These are phyloP conservation scores for Cephus nigrinus DNA, from an alignment of 2,888 invertebrate species.

Conservation along the genomic window DNA sequence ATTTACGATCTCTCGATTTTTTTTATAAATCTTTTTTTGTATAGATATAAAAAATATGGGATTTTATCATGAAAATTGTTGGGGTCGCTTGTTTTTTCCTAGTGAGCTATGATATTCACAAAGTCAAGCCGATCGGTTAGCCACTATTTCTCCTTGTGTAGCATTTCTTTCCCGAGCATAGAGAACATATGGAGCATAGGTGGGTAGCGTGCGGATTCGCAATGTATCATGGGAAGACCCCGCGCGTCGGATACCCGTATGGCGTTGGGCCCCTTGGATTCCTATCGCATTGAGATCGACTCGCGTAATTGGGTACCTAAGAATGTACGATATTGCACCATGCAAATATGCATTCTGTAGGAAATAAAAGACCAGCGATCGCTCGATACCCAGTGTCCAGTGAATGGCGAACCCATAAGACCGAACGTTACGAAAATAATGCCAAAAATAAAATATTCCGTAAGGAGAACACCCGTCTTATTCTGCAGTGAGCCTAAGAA, in stretches of 20 bases:
- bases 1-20: too few relatives aligned
- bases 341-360: slow-evolving; percentile 60
- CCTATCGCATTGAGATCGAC: slow-evolving; percentile 60
- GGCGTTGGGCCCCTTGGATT: slow-evolving; percentile 36
- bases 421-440: too few relatives aligned
- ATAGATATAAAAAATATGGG: too few relatives aligned
- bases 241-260: slow-evolving; percentile 39
- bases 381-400: not conserved
- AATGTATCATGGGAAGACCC: slow-evolving; percentile 55
- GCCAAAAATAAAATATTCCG: too few relatives aligned
- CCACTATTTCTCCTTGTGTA: not conserved
- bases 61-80: too few relatives aligned
- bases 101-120: too few relatives aligned
- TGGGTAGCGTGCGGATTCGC: slow-evolving; percentile 51
- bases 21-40: too few relatives aligned
- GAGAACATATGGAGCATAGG: slow-evolving; percentile 39
- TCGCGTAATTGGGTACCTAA: slow-evolving; percentile 66
- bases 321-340: slow-evolving; percentile 65
- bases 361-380: slow-evolving; percentile 40
- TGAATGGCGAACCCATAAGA: too few relatives aligned
- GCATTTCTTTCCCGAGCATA: not conserved
- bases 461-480: too few relatives aligned
- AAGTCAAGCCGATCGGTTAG: too few relatives aligned
- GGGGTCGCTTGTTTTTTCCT: too few relatives aligned
- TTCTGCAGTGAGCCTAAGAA: too few relatives aligned